Percentiles rank a stretch among this genome's conserved stretches.
Evolutionary conservation across 2,113 vertebrate species (phyloP).

Genomic region (Callorhinus ursinus): DNA sequence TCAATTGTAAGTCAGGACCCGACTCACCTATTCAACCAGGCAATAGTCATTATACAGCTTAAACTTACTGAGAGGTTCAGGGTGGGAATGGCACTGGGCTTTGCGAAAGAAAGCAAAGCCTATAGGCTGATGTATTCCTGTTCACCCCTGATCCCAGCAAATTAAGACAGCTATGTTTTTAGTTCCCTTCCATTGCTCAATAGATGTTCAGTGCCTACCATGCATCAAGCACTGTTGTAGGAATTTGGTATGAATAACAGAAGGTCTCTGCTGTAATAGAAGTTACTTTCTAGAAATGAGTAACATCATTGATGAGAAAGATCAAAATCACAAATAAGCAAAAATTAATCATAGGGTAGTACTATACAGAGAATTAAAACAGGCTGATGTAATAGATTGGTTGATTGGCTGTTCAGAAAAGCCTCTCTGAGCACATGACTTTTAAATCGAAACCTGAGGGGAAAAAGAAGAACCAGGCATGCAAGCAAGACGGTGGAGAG

Average conservation of each 20-base stretch:
- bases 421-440: neutral
- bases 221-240: neutral
- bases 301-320: neutral
- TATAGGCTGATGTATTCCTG: neutral
- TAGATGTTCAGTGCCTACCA: neutral
- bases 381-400: neutral
- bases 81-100: neutral
- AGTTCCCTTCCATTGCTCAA: neutral
- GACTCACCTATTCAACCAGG: neutral
- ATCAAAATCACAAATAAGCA: neutral
- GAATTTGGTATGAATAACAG: neutral
- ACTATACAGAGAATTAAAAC: neutral
- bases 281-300: neutral
- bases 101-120: neutral
- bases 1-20: slow-evolving; percentile 93
- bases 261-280: neutral
- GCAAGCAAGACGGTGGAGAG: neutral
- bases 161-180: neutral
- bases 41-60: neutral
- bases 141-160: neutral
- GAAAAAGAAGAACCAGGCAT: neutral
- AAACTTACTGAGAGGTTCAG: rapidly evolving
- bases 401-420: neutral
- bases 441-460: neutral
- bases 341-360: neutral